Conservation (phyloP, 2,113 vertebrate species). For the Carassius auratus region DNA sequence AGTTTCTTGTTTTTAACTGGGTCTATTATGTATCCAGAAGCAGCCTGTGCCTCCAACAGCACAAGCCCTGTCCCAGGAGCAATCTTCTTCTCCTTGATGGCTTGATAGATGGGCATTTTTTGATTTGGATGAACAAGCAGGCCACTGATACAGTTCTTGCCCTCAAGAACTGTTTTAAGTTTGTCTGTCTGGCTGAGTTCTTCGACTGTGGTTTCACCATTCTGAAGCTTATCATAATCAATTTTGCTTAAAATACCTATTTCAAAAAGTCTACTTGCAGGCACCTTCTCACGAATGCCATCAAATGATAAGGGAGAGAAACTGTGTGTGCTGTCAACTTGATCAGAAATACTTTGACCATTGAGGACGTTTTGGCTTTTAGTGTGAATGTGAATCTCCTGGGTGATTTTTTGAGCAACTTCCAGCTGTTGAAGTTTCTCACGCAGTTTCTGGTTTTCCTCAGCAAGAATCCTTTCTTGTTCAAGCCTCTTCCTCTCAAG, state of each 20-base stretch:
- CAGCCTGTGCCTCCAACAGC: slow-evolving; percentile 93
- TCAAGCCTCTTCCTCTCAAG: slow-evolving; percentile 83
- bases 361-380: slow-evolving; percentile 74
- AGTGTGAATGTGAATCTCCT: slow-evolving; percentile 73
- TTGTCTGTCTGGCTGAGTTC: slow-evolving; percentile 81
- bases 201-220: slow-evolving; percentile 75
- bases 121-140: slow-evolving; percentile 82
- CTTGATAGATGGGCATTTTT: slow-evolving; percentile 90
- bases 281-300: slow-evolving; percentile 87
- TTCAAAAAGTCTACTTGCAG: slow-evolving; percentile 81
- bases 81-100: slow-evolving; percentile 85
- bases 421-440: slow-evolving; percentile 84
- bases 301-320: slow-evolving; percentile 80
- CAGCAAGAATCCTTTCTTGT: slow-evolving; percentile 87
- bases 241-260: slow-evolving; percentile 82
- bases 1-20: slow-evolving; percentile 81
- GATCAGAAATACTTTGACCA: slow-evolving; percentile 71
- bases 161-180: slow-evolving; percentile 81
- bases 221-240: slow-evolving; percentile 79
- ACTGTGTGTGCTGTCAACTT: slow-evolving; percentile 55
- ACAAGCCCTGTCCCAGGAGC: slow-evolving; percentile 84
- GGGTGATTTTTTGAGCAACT: slow-evolving; percentile 77
- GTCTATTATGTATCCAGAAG: slow-evolving; percentile 89
- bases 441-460: slow-evolving; percentile 90
- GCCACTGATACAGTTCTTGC: slow-evolving; percentile 82